A percentile compares a stretch with the other conserved stretches of the same genome.
These are phyloP conservation scores for Carterocephalus palaemon DNA, from an alignment of 2,888 invertebrate genomes.

Conservation along the genomic window DNA sequence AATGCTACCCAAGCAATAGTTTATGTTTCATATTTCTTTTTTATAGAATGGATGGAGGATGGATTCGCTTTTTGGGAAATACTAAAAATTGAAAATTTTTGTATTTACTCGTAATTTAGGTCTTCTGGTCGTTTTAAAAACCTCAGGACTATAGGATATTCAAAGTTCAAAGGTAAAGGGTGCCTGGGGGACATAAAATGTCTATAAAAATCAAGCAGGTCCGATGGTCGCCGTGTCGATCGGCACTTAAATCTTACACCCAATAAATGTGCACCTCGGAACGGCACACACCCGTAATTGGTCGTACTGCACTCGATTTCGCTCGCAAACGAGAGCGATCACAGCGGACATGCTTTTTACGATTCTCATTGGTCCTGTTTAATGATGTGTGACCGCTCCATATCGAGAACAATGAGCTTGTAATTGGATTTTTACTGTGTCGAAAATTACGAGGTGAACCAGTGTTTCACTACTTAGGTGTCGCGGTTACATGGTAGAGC, in stretches of 20 bases:
- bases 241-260: constrained; percentile 77
- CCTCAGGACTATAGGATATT: too few relatives aligned
- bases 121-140: neutral
- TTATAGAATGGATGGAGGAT: too few relatives aligned
- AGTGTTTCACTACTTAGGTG: constrained; percentile 19
- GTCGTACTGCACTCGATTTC: constrained; percentile 62
- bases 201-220: constrained; percentile 67
- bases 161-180: constrained; percentile 25
- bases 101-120: too few relatives aligned
- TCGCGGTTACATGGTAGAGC: neutral
- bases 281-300: constrained; percentile 67
- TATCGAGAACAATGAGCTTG: constrained; percentile 64
- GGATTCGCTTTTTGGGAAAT: constrained; percentile 3
- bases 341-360: constrained; percentile 61
- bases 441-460: constrained; percentile 40
- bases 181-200: constrained; percentile 49
- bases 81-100: too few relatives aligned
- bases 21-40: too few relatives aligned
- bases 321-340: constrained; percentile 45
- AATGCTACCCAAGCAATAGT: too few relatives aligned
- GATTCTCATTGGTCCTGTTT: constrained; percentile 72
- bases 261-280: constrained; percentile 72
- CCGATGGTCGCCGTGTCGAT: constrained; percentile 63
- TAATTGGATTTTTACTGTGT: constrained; percentile 68
- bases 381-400: constrained; percentile 70